Base-by-base conservation (phyloP, 1,140 invertebrate genomes). In the Goniozus legneri region DNA sequence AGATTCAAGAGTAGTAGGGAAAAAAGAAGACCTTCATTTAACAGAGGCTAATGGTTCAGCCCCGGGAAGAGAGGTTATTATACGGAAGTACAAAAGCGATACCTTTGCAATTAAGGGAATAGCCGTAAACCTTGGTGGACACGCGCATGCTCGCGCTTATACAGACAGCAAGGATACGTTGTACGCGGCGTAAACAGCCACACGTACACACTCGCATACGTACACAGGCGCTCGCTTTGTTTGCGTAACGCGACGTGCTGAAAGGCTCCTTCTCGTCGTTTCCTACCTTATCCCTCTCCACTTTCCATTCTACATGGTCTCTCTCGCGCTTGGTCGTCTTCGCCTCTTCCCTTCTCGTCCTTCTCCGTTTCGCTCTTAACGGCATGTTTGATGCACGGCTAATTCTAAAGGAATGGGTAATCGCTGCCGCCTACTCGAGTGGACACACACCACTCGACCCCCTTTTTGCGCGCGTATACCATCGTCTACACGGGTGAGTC, bases 381-480 rank as follows among this genome's bases (percentile, higher is more conserved):
- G 43, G 37, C 48, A 45, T 44, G 43, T 50, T 54, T 54, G 58
- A 50, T 58, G 58, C 56, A 54, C 47, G 48, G 54, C 57, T 67
- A 65, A 68, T 68, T 68, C 58, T 64, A 15, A 67, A 61, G 59
- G 60, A 67, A 69, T 67, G 53, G 59, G 54, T 69, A 67, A 66
- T 67, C 60, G 16, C 22, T 48, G 12, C 21, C 8, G 24, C 24
- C 30, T 32, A 27, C 19, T 24, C 3, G 14, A 43, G 15, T 47
- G 13, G 35, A 41, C 35, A 32, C 37, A 3, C 12, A 38, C 30
- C 34, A 44, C n/a, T n/a, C n/a, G n/a, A n/a, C n/a, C 10, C 41
- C 4, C 16, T 38, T 33, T 33, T 14, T 13, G 3, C 14, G 7
- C n/a, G n/a, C n/a, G n/a, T n/a, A n/a, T n/a, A n/a, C n/a, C n/a